A percentile compares a stretch with the other conserved stretches of the same genome.
Conservation (phyloP, 2,797 vertebrate species). For the Alfaro cultratus region DNA sequence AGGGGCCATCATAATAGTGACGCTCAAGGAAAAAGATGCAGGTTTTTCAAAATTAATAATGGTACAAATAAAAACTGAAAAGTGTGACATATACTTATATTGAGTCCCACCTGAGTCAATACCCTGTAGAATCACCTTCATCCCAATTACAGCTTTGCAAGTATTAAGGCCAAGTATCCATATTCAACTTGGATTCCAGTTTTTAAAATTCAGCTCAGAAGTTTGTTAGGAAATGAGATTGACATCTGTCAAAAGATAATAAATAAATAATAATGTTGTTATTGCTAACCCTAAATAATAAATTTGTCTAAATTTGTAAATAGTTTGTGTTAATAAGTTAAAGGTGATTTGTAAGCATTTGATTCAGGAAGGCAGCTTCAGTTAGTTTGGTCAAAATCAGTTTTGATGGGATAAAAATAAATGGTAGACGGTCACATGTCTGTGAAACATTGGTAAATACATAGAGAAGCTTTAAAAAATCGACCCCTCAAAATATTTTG, state of each 20-base stretch:
- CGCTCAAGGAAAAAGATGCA: background rate
- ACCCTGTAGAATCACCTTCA: background rate
- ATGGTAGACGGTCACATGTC: background rate
- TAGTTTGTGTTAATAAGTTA: background rate
- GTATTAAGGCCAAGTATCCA: background rate
- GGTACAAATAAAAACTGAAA: background rate
- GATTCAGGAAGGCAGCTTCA: background rate
- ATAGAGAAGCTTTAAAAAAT: background rate
- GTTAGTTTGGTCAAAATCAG: background rate
- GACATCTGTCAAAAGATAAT: background rate
- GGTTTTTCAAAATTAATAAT: background rate
- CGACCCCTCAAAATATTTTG: background rate
- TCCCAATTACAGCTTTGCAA: background rate
- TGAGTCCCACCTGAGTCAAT: background rate
- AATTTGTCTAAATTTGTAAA: background rate
- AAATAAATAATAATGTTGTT: too few relatives aligned
- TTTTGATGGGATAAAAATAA: background rate
- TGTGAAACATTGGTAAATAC: background rate
- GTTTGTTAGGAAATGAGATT: background rate
- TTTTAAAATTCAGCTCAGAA: background rate
- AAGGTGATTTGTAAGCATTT: background rate
- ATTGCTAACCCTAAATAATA: too few relatives aligned
- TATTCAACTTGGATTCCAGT: background rate
- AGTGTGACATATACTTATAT: background rate
- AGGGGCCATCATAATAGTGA: background rate